Percentiles rank a stretch among this genome's conserved stretches.
Evolutionary conservation across 2,888 invertebrate species (phyloP).

Genomic region (Lapara coniferarum): DNA sequence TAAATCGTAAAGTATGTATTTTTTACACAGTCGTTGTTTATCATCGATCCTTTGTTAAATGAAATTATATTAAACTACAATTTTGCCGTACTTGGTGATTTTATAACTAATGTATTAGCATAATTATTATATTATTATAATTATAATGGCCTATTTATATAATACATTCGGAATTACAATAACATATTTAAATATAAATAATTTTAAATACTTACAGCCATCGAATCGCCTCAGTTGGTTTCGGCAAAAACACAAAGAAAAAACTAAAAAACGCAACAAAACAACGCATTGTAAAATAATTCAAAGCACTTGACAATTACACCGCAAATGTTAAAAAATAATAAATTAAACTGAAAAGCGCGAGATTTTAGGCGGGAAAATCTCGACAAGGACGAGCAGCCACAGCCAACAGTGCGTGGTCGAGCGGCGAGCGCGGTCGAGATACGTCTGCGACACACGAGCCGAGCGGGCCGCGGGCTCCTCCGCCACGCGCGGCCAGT

Average conservation of each 20-base stretch:
- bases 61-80: no score
- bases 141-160: no score
- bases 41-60: no score
- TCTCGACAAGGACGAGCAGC: slow-evolving; percentile 33
- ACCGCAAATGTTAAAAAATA: slow-evolving; percentile 29
- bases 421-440: slow-evolving; percentile 57
- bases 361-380: slow-evolving; percentile 73
- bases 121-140: no score
- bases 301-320: slow-evolving; percentile 32
- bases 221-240: slow-evolving; percentile 74
- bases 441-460: slow-evolving; percentile 66
- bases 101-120: no score
- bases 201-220: slow-evolving; percentile 76
- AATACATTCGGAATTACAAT: neutral
- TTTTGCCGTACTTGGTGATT: no score
- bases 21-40: no score
- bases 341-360: slow-evolving; percentile 40
- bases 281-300: slow-evolving; percentile 72
- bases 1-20: no score
- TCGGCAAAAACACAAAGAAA: slow-evolving; percentile 78
- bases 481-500: slow-evolving; percentile 49
- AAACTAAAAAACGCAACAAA: slow-evolving; percentile 72
- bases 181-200: neutral
- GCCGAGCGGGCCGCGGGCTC: slow-evolving; percentile 41
- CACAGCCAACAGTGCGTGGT: slow-evolving; percentile 45